Percentiles rank a stretch among this genome's conserved stretches.
Conservation (phyloP, 2,113 vertebrate species). For the Serinus canaria region DNA sequence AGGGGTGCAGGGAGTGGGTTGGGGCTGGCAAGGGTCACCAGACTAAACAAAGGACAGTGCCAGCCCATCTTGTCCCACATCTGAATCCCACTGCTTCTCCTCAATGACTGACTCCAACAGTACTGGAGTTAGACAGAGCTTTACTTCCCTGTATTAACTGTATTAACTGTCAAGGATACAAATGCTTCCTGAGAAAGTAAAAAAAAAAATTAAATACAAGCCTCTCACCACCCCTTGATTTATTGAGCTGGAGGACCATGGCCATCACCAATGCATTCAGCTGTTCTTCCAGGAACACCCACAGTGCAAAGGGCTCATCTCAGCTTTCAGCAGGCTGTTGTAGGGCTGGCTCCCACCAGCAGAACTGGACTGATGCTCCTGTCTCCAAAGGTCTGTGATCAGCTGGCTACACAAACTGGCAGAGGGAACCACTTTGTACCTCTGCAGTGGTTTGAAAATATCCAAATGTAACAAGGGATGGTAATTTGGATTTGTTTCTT, state of each 20-base stretch:
- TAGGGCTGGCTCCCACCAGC: not conserved
- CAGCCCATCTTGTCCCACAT: not conserved
- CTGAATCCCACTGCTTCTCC: not conserved
- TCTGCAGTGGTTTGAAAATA: not conserved
- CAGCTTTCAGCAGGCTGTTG: not conserved
- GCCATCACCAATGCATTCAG: not conserved
- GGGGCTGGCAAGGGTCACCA: not conserved
- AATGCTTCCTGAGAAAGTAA: not conserved
- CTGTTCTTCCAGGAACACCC: not conserved
- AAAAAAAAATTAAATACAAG: not conserved
- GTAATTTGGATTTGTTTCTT: not conserved
- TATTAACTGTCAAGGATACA: not conserved
- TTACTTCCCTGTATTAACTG: not conserved
- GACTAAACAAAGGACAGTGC: not conserved
- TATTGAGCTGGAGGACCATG: not conserved
- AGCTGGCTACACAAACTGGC: not conserved
- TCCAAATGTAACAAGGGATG: not conserved
- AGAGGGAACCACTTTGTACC: not conserved
- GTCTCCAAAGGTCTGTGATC: not conserved
- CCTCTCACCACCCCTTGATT: not conserved
- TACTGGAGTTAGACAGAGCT: not conserved
- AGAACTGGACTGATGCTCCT: not conserved
- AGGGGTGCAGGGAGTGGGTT: fast-evolving
- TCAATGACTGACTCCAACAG: not conserved
- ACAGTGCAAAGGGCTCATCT: not conserved